Evolutionary conservation across 2,888 invertebrate genomes (phyloP), one percentile per base, ranked within the genome.

Genomic region (Liopterus haemorrhoidalis): DNA sequence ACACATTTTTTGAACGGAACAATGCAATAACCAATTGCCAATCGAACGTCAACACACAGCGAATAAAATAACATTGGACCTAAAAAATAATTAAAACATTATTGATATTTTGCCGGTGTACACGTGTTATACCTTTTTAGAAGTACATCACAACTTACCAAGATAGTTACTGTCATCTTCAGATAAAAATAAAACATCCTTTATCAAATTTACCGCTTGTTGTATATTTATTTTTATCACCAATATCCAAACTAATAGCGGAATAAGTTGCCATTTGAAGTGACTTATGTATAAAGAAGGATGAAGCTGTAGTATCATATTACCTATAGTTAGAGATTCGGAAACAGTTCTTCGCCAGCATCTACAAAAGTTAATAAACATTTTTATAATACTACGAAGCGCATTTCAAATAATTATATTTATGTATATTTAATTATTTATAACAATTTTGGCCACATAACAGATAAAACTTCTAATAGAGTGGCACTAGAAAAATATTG

Each of bases 1-100:
- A 73, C 75, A 53, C 75, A 76, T 11, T 64, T 59, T n/a, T 58
- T 56, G 46, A 72, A 72, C 0, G 75, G 64, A 24, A 74, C 65
- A 1, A 78, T 65, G 9, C 70, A 68, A 41, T 75, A 72, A 0
- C 79, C 78, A 0, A 78, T 75, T 57, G 83, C 78, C 25, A 81
- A 61, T 36, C 77, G 69, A 21, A 81, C 65, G 37, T 74, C 70
- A 22, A 79, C 59, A 27, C 76, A 72, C 18, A 76, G 64, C 5
- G 72, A 72, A 57, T 76, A 76, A 57, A 78, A 82, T 76, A 78
- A 79, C 1, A 74, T 73, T 54, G 70, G 39, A 20, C 16, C 41
- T 41, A 22, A 14, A 37, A 41, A 16, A n/a, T 32, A 15, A 25
- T 20, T 28, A 12, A 4, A 16, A n/a, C n/a, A n/a, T n/a, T n/a